These are phyloP conservation scores for Zoroaster sp. DNA, from an alignment of 53 echinoderm and acorn worm genomes.

Conservation along the genomic window DNA sequence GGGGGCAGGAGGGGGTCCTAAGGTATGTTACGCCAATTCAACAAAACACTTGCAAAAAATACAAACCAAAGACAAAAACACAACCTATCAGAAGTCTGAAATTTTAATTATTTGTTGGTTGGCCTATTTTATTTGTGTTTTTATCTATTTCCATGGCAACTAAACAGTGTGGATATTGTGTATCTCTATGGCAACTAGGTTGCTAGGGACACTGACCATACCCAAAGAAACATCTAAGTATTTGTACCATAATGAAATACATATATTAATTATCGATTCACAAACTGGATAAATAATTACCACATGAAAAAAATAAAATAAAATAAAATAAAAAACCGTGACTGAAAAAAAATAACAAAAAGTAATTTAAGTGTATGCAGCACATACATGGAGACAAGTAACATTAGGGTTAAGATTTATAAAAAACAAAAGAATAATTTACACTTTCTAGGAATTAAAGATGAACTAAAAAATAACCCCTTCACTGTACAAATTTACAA, in stretches of 20 bases:
- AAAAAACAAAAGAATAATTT: slow-evolving; percentile 43
- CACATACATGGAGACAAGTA: background rate
- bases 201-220: background rate
- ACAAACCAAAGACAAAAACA: background rate
- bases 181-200: slow-evolving; percentile 17
- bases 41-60: too few species aligned
- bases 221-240: background rate
- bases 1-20: too few species aligned
- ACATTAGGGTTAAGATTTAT: background rate
- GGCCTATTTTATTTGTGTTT: slow-evolving; percentile 24
- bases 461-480: slow-evolving; percentile 49
- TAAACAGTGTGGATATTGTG: slow-evolving; percentile 4
- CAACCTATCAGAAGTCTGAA: background rate
- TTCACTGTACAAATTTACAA: slow-evolving; percentile 56
- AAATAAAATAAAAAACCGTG: background rate
- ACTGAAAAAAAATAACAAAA: background rate
- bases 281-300: slow-evolving; percentile 31
- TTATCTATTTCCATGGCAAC: slow-evolving; percentile 11
- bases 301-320: background rate
- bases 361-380: background rate
- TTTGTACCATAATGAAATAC: background rate
- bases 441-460: slow-evolving; percentile 52
- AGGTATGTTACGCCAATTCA: too few species aligned
- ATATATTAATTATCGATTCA: background rate
- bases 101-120: background rate